phyloP scores from a whole-genome alignment of 2,113 vertebrate genomes.

The Rhegmatorhina hoffmannsi region DNA sequence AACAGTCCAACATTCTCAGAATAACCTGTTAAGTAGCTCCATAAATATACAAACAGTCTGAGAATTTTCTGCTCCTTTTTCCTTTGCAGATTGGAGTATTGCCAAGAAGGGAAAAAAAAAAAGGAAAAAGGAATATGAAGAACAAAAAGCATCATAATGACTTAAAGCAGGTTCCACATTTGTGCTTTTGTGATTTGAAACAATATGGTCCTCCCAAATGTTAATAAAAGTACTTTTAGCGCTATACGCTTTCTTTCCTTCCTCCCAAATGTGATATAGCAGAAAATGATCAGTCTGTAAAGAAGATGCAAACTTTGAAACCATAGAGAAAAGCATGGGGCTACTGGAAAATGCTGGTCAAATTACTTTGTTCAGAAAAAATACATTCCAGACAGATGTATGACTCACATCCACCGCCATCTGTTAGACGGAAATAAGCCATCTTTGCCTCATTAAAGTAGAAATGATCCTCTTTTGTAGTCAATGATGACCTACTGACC shows the following conservation, averaged over 20 bases:
- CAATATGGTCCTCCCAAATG: background rate
- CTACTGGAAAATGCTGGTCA: background rate
- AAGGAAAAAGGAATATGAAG: background rate
- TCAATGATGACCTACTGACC: constrained; percentile 48
- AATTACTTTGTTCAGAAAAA: constrained; percentile 20
- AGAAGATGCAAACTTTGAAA: background rate
- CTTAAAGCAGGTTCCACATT: background rate
- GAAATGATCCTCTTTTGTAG: constrained; percentile 47
- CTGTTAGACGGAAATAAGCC: constrained; percentile 35
- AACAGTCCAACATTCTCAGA: background rate
- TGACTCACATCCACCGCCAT: constrained; percentile 48
- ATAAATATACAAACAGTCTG: background rate
- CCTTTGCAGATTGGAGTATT: background rate
- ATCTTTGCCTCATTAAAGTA: constrained; percentile 57
- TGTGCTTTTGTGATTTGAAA: background rate
- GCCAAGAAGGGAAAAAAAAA: background rate
- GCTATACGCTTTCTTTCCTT: background rate
- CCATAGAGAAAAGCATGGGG: background rate
- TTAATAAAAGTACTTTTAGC: background rate
- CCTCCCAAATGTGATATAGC: background rate
- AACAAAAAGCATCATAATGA: background rate
- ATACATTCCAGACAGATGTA: constrained; percentile 15
- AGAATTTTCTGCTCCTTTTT: background rate
- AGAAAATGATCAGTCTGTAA: background rate
- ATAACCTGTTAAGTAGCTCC: background rate